Evolutionary conservation across 30 jellyfish, hydroid and myxozoan species (phyloP), one percentile per base, ranked within the genome.

Genomic region (Nemopilema nomurai): DNA sequence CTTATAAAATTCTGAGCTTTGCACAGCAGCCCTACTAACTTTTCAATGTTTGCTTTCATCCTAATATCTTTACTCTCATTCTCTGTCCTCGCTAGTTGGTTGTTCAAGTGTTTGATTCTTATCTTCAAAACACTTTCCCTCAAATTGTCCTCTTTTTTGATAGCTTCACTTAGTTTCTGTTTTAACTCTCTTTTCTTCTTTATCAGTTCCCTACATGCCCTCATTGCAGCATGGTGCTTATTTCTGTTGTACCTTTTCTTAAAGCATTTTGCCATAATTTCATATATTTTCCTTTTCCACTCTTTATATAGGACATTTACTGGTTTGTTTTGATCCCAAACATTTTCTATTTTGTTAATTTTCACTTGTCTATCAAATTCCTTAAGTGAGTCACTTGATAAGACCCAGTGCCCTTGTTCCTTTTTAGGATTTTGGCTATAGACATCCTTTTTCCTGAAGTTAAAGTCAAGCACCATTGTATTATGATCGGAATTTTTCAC

Each of bases 401-500:
- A 24, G 52, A n/a, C 52, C 51, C 75, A 23, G 13, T 76, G 75
- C 29, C 29, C 77, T 67, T 67, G 51, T 67, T 67, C 32, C 32
- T 32, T 67, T 67, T 67, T 20, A 67, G 32, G 77, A 21, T 67
- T 21, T 67, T 67, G 32, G 32, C 77, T 57, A 51, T 16, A 32
- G 63, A 53, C 28, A 53, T 76, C 63, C 62, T 76, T 49, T 76
- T 1, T 16, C 26, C 41, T 69, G 21, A 69, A 20, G 31, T 41
- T 80, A 1, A 80, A 65, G 49, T 66, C 75, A 1, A 67, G 32
- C 28, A 80, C 20, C 17, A 80, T 80, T n/a, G 79, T 50, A 80
- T 80, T 80, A 49, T 80, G 90, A 67, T 80, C 90, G 22, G 85
- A 76, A 49, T 76, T 74, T 51, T 51, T 76, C 9, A 76, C 28